These are phyloP conservation scores for Drosophila anomelani DNA, from an alignment of 2,888 invertebrate genomes.

Conservation along the genomic window DNA sequence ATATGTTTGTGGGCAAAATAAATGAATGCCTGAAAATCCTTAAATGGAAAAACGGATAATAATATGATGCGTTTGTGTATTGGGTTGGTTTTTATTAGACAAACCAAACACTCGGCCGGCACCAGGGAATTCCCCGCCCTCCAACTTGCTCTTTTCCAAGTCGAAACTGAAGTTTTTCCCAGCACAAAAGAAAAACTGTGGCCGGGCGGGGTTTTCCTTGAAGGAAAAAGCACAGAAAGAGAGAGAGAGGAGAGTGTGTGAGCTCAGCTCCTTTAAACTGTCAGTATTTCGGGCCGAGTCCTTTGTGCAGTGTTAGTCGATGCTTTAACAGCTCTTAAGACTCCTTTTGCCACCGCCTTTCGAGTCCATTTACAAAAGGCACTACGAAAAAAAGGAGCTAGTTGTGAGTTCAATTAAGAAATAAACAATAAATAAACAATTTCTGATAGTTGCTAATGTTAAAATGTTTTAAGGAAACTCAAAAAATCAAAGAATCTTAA, in stretches of 20 bases:
- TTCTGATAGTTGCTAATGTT: too few relatives aligned
- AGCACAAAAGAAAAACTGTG: slow-evolving; percentile 25
- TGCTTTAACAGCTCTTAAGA: slow-evolving; percentile 52
- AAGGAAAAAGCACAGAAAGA: not conserved
- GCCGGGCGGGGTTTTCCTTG: slow-evolving; percentile 10
- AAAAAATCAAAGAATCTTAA: too few relatives aligned
- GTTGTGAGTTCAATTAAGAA: not conserved
- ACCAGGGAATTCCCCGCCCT: slow-evolving; percentile 9
- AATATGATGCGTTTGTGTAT: slow-evolving; percentile 77
- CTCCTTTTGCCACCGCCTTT: slow-evolving; percentile 6
- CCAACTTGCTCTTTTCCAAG: slow-evolving; percentile 34
- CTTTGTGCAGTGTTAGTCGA: slow-evolving; percentile 60
- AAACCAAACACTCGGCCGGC: not conserved
- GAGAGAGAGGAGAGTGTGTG: not conserved
- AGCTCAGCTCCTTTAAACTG: slow-evolving; percentile 29
- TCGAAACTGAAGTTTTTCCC: slow-evolving; percentile 14
- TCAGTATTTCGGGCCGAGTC: slow-evolving; percentile 32
- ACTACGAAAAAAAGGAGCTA: too few relatives aligned
- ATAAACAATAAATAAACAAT: not conserved
- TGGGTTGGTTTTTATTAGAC: slow-evolving; percentile 58
- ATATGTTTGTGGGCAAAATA: not conserved
- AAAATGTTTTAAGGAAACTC: too few relatives aligned
- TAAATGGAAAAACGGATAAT: slow-evolving; percentile 60
- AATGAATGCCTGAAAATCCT: slow-evolving; percentile 5
- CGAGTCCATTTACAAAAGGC: slow-evolving; percentile 7